Conservation (phyloP, 2,888 invertebrate genomes). For the Griposia aprilina region DNA sequence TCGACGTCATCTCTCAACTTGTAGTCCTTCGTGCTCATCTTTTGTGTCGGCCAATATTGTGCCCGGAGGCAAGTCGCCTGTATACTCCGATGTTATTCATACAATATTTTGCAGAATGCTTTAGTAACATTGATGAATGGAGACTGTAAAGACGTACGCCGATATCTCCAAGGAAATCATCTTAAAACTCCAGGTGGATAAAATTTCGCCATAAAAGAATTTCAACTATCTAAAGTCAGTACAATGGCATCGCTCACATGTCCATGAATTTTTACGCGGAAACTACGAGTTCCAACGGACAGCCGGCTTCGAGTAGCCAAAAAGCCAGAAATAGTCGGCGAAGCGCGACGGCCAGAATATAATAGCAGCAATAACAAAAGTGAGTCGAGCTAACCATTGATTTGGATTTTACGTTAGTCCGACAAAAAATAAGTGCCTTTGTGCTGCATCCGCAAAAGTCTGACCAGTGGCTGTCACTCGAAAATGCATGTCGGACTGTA, state of each 20-base stretch:
- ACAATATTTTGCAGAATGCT: slow-evolving; percentile 41
- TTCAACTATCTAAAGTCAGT: slow-evolving; percentile 31
- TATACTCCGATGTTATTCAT: slow-evolving; percentile 40
- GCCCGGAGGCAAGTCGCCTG: slow-evolving; percentile 50
- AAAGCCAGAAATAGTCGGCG: slow-evolving; percentile 76
- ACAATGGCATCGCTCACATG: slow-evolving; percentile 71
- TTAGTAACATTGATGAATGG: slow-evolving; percentile 60
- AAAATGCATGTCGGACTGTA: slow-evolving; percentile 77
- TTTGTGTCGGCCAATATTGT: slow-evolving; percentile 75
- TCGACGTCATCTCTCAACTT: slow-evolving; percentile 73
- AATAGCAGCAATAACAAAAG: slow-evolving; percentile 88
- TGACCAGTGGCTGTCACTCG: slow-evolving; percentile 81
- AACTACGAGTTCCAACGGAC: slow-evolving; percentile 74
- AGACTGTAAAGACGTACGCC: slow-evolving; percentile 43
- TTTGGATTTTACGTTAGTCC: slow-evolving; percentile 86
- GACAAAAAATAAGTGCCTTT: slow-evolving; percentile 86
- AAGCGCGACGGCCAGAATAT: slow-evolving; percentile 80
- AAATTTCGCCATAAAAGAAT: slow-evolving; percentile 28
- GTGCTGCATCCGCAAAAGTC: slow-evolving; percentile 84
- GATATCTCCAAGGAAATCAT: slow-evolving; percentile 60
- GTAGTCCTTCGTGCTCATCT: slow-evolving; percentile 75
- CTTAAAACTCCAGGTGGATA: slow-evolving; percentile 27
- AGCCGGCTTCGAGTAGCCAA: slow-evolving; percentile 70
- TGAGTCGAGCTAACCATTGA: slow-evolving; percentile 89
- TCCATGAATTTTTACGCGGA: slow-evolving; percentile 79